These are phyloP conservation scores for Axea sp. DNA, from an alignment of 2,888 invertebrate species.

Conservation along the genomic window DNA sequence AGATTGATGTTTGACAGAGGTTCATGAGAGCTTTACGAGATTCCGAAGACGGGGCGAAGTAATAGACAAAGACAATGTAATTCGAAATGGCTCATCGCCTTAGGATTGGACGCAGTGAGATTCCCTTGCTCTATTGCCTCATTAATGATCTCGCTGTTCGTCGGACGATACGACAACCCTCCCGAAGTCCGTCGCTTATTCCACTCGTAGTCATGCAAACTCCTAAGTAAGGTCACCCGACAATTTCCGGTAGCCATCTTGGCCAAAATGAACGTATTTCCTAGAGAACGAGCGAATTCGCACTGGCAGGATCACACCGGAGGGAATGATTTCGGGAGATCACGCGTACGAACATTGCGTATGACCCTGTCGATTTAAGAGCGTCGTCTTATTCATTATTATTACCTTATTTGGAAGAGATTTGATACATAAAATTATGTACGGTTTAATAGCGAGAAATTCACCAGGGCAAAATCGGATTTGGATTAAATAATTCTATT, in stretches of 20 bases:
- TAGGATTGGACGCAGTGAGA: conserved; percentile 67
- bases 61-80: conserved; percentile 69
- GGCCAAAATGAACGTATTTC: conserved; percentile 65
- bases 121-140: conserved; percentile 73
- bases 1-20: conserved; percentile 32
- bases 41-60: conserved; percentile 48
- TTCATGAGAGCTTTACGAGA: conserved; percentile 20
- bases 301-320: conserved; percentile 50
- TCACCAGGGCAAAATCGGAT: too few relatives aligned
- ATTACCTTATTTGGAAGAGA: conserved; percentile 11
- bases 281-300: conserved; percentile 55
- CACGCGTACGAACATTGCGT: conserved; percentile 36
- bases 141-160: conserved; percentile 72
- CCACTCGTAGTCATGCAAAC: conserved; percentile 57
- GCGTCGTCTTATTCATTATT: conserved; percentile 31
- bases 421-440: too few relatives aligned
- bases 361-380: conserved; percentile 44
- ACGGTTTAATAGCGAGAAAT: too few relatives aligned
- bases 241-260: conserved; percentile 79
- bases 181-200: conserved; percentile 56
- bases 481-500: too few relatives aligned
- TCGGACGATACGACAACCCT: conserved; percentile 63
- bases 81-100: conserved; percentile 77
- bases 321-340: conserved; percentile 54
- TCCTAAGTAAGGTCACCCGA: conserved; percentile 78